phyloP scores from a whole-genome alignment of 1,140 invertebrate genomes.

The Pararge aegeria region DNA sequence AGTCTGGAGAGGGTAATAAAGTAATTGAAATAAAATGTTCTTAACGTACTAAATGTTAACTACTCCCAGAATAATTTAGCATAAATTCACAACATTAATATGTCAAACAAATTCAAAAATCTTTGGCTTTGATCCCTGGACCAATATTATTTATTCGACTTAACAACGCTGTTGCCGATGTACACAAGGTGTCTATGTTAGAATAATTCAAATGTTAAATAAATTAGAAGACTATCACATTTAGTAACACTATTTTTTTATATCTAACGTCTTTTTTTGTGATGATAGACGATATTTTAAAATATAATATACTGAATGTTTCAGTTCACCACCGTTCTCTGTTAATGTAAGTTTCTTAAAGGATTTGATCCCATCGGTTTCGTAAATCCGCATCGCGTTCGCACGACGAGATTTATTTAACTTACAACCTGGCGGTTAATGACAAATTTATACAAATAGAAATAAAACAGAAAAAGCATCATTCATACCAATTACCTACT shows the following conservation, averaged over 20 bases:
- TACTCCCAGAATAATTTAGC: constrained; percentile 76
- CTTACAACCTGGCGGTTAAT: constrained; percentile 32
- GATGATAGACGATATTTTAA: constrained; percentile 61
- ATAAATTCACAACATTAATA: constrained; percentile 79
- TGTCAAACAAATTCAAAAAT: constrained; percentile 83
- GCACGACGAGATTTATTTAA: constrained; percentile 48
- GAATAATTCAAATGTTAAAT: constrained; percentile 70
- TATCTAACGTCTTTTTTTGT: constrained; percentile 74
- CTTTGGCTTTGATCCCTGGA: constrained; percentile 84
- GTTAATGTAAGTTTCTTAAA: constrained; percentile 79
- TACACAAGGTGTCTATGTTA: constrained; percentile 61
- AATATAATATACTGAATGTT: constrained; percentile 65
- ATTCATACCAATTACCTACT: background rate
- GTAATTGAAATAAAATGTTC: constrained; percentile 60
- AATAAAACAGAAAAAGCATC: constrained; percentile 12
- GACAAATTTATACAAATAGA: constrained; percentile 9
- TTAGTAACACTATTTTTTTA: constrained; percentile 76
- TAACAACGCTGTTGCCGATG: constrained; percentile 63
- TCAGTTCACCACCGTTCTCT: constrained; percentile 51
- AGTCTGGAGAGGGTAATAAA: constrained; percentile 74
- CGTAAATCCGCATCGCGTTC: constrained; percentile 59
- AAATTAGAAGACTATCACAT: constrained; percentile 78
- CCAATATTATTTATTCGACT: constrained; percentile 75
- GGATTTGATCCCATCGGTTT: constrained; percentile 81
- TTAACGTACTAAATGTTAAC: constrained; percentile 67